Evolutionary conservation across 2,113 vertebrate genomes (phyloP).

Genomic region (Peromyscus leucopus): DNA sequence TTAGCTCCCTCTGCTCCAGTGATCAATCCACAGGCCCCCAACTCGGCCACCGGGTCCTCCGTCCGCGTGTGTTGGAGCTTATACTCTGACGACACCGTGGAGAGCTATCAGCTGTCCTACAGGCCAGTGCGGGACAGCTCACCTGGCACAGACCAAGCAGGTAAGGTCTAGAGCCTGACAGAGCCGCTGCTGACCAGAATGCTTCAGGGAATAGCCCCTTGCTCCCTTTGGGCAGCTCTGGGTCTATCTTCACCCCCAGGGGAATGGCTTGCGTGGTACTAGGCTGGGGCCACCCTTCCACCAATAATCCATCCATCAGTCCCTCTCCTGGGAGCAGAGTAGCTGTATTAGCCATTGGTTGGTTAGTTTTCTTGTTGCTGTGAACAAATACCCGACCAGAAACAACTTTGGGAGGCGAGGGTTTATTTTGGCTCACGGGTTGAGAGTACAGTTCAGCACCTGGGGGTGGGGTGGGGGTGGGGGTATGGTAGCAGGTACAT

Average conservation of each 20-base stretch:
- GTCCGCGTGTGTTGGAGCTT: constrained; percentile 95
- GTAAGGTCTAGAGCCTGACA: constrained; percentile 82
- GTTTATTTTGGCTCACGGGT: not conserved
- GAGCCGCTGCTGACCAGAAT: not conserved
- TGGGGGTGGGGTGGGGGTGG: not conserved
- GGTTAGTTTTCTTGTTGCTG: not conserved
- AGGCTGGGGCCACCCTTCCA: too few species aligned
- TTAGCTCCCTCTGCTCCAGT: constrained; percentile 97
- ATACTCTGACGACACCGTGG: constrained; percentile 95
- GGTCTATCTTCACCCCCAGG: not conserved
- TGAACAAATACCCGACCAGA: not conserved
- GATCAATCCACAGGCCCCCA: constrained; percentile 94
- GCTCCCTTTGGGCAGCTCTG: not conserved
- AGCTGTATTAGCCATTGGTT: not conserved
- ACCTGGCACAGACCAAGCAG: constrained; percentile 82
- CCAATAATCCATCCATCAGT: not conserved
- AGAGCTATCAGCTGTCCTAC: constrained; percentile 93
- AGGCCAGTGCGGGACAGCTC: constrained; percentile 89
- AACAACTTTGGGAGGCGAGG: not conserved
- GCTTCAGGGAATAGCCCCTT: not conserved
- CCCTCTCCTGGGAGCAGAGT: not conserved
- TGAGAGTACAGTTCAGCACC: not conserved
- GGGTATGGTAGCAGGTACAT: not conserved
- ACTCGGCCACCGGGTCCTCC: constrained; percentile 92
- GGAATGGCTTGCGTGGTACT: not conserved